Evolutionary conservation across 2,888 invertebrate genomes (phyloP), one percentile per base, ranked within the genome.

Genomic region (Heliconius charithonia): DNA sequence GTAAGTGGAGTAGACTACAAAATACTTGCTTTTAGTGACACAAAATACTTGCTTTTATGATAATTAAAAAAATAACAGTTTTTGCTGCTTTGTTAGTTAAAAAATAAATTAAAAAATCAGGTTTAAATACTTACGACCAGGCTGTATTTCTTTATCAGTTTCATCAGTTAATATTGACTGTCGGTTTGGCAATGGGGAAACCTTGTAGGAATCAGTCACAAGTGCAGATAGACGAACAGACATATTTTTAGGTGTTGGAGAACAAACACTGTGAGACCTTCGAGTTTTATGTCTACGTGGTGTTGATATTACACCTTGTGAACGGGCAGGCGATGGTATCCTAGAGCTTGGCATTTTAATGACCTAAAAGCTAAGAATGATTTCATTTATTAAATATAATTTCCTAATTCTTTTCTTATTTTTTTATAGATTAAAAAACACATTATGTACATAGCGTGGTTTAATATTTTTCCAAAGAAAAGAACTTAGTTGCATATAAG

Each of bases 281-380:
- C 86, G 76, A 41, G 84, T 16, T 3, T 62, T 86, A 16, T 82
- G 80, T 1, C 85, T 86, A 2, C 88, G 87, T 0, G 92, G 90
- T 0, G 91, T 90, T 0, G 79, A 77, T 22, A 76, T 77, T 2
- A 80, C 83, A 12, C 88, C 87, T 56, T 88, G 87, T 0, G 93
- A 93, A 2, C 90, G 89, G 2, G 93, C 87, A 0, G 94, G 93
- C 0, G 94, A 94, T 1, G 89, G 86, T 75, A 88, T 88, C 56
- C 85, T 87, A 4, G 88, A 83, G 41, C 84, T 87, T 19, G 89
- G 85, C 93, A 92, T 88, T 16, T 71, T 81, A 76, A 71, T 75
- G 51, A 72, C 27, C 71, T 70, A 67, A 62, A 62, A 62, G 13
- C 41, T 51, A 22, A 51, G 7, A 51, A 51, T 22, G 51, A 22